Base-by-base conservation (phyloP, 2,113 vertebrate genomes). In the Osmerus mordax region DNA sequence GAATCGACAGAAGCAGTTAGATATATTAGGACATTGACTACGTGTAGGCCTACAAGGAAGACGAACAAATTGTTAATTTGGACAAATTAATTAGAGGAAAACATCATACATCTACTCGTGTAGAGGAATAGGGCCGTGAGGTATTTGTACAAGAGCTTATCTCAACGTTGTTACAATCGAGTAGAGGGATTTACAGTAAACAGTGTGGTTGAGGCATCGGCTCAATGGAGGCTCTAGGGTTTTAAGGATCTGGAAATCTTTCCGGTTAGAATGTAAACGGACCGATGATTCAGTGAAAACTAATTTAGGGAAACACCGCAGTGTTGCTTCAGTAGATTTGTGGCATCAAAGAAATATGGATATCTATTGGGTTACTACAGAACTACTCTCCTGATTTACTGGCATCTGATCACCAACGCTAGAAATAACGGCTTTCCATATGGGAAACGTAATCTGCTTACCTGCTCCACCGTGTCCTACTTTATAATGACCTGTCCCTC, bases 381-480 rank as follows among this genome's bases (percentile, higher is more conserved):
- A 19, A 65, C 6, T 51, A 63, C 16, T 53, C 65, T 52, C 68
- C 63, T 36, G 63, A 74, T 56, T 64, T 67, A 51, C 55, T 32
- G 36, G n/a, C 41, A 64, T 55, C 16, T 66, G 74, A 65, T 54
- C 69, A 67, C 25, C 53, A 18, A 1, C 5, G 67, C 23, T 52
- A 47, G 84, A 85, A 80, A 84, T 87, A 87, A 86, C 61, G 69
- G 81, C 60, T 52, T 76, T 83, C 71, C 69, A 65, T 64, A 65
- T 61, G 19, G 75, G 71, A 86, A 63, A 75, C 76, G n/a, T 91
- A 93, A 93, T 90, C 92, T 84, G 19, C 90, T 93, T 93, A 93
- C 92, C 90, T 91, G 80, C 67, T 82, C 52, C 68, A 51, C 69
- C 32, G 73, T 58, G 41, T 25, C 63, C 36, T 28, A 25, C 18